Base-by-base conservation (phyloP, 2,113 vertebrate species). In the Ammodytes dubius region DNA sequence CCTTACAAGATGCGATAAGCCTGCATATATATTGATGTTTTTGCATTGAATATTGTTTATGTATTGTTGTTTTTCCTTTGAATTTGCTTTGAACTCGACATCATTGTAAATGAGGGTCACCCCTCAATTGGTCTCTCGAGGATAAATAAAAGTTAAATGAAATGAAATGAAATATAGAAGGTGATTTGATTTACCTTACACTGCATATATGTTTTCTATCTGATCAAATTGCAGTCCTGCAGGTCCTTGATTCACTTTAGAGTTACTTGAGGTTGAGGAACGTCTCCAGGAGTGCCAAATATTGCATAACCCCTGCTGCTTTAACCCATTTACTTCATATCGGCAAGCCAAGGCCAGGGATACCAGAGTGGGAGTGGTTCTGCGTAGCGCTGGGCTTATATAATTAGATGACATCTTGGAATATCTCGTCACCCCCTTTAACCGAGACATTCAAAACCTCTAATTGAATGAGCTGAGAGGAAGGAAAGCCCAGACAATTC, bases 331-430 rank as follows among this genome's bases (percentile, higher is more conserved):
- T 95, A 93, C 89, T 85, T 86, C 84, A 81, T 88, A 89, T 90
- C 88, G 70, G 77, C 78, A 65, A 88, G 87, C 83, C 80, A 87
- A 87, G 83, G 83, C 81, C 50, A 65, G 80, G 79, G 90, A 89
- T 88, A 82, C 91, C 72, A 81, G 87, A 80, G 61, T 56, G 66
- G 79, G 82, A 88, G 88, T 83, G 67, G 74, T 67, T 86, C 82
- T 67, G 78, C 65, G 13, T 76, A 81, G 84, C 50, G 72, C 85
- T 81, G 60, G 89, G 88, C 89, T 95, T 93, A 95, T 94, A 95
- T 93, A 95, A 95, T 95, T 94, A 95, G 86, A 93, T 89, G 94
- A 95, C 95, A 93, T 91, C 91, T 95, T 94, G 93, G 90, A 94
- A 95, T 90, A 93, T 92, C 91, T 93, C 54, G 85, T 94, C 92